Evolutionary conservation across 2,888 invertebrate genomes (phyloP), one percentile per base, ranked within the genome.

Genomic region (Lasioglossum villosulum): DNA sequence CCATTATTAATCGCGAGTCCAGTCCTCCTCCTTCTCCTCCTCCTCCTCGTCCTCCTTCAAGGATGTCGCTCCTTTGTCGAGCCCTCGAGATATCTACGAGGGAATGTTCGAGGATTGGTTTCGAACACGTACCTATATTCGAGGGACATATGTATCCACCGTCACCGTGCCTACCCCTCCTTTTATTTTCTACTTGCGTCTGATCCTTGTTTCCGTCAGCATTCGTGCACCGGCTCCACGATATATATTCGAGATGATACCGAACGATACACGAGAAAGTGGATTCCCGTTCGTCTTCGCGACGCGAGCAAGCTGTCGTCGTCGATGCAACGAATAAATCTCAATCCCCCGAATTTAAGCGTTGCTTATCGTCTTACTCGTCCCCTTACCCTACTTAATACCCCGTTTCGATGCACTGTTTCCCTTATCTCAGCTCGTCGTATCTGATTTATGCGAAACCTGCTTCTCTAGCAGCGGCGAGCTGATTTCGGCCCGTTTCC

Each of bases 191-290:
- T 82, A 77, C 89, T 87, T 84, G 83, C 86, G 84, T 86, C 88
- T 83, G 87, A 87, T 87, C 81, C 86, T 87, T 84, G 89, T 89
- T 84, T 84, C 85, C 81, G 79, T 80, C 86, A 79, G 82, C 89
- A 78, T 87, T 80, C 89, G 84, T 63, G 71, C 75, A 75, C 59
- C 37, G n/a, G 42, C 63, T 48, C 66, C 59, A 45, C 74, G 79
- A 39, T 75, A 68, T 71, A 66, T 75, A 80, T 79, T 56, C 63
- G 71, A 77, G 68, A 68, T 37, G 68, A 68, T 37, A 39, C 68
- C 79, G 66, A 39, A 37, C 77, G 80, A 78, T 78, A 19, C 66
- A 66, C 66, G 59, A 14, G 48, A 78, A 83, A 86, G 83, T 86
- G 80, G 86, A 86, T 86, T 78, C 75, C 27, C 10, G 56, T 39